Evolutionary conservation across 2,888 invertebrate genomes (phyloP), one percentile per base, ranked within the genome.

Genomic region (Apamea crenata): DNA sequence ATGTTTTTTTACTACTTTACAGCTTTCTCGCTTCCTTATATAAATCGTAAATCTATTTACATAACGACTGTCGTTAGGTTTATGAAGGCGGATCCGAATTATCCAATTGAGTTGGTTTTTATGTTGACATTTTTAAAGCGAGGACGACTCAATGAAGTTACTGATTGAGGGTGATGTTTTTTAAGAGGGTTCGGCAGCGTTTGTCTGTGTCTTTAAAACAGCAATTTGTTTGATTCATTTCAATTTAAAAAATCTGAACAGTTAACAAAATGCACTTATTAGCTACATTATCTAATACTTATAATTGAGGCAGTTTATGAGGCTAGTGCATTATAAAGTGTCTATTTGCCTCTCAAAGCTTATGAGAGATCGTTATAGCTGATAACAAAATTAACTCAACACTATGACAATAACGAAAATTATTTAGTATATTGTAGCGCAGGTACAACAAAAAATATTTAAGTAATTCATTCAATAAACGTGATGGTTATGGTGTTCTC

Each of bases 1-100:
- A 82, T 80, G 85, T 86, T 86, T 88, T 88, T 89, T 89, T 89
- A 89, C 87, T 86, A 89, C 89, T 86, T 84, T 81, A 81, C 78
- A 87, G 82, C 85, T 80, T 84, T 73, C 63, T 70, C 76, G 70
- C 78, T 85, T 83, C 78, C 82, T 71, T 82, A 78, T 79, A 83
- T 80, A 83, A 84, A 83, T 88, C 85, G 86, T 89, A 89, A 89
- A 89, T 86, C 85, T 89, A 88, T 88, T 87, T 86, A 84, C 85
- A 81, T 84, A 84, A 85, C 78, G 87, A 81, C 81, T 80, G 83
- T 86, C 87, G 79, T 87, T 84, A 69, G 69, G 76, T 86, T 87
- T 89, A 87, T 87, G 83, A 86, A 83, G 80, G 77, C 80, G 40
- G 40, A 69, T 76, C 65, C 36, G 79, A 86, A 88, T 89, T 87